Base-by-base conservation (phyloP, 2,888 invertebrate genomes). In the Tethea ocularis region DNA sequence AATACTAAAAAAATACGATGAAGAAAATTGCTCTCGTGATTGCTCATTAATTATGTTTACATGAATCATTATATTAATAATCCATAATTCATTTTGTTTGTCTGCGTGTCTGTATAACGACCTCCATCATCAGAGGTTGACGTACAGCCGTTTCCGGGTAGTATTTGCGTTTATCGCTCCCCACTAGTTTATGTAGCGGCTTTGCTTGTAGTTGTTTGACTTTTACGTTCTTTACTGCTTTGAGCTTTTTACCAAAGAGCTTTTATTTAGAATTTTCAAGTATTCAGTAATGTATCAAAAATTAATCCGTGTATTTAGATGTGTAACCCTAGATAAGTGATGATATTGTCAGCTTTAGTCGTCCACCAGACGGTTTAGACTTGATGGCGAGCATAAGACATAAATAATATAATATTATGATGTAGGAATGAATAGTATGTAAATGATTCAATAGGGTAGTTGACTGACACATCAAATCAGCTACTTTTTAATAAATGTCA, bases 21-120 rank as follows among this genome's bases (percentile, higher is more conserved):
- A 20, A 10, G 20, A 46, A 46, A 46, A 38, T 58, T 52, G 52
- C 23, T 24, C 46, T 23, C 20, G 46, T 46, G 23, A 54, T 57
- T 24, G 26, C 53, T 56, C 36, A 58, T 46, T 53, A 41, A 29
- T 53, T 54, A 58, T 53, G 53, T 58, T 54, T 54, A 22, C 33
- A 57, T 57, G 56, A 58, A 24, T 57, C 56, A 60, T 60, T 52
- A 60, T 57, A 41, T 52, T 52, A 61, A 51, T 61, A 58, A 58
- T 58, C n/a, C 51, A 58, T 54, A 53, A 53, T 26, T 56, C 56
- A 58, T 56, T 52, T 46, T 61, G 58, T 58, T 53, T 52, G 56
- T 58, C 29, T 51, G 36, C 46, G 51, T 38, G 57, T 53, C 57
- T 46, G 53, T 55, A 26, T 56, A 46, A 46, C 51, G 60, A 57